Conservation (phyloP, 1,140 invertebrate genomes). For the Monochamus saltuarius region DNA sequence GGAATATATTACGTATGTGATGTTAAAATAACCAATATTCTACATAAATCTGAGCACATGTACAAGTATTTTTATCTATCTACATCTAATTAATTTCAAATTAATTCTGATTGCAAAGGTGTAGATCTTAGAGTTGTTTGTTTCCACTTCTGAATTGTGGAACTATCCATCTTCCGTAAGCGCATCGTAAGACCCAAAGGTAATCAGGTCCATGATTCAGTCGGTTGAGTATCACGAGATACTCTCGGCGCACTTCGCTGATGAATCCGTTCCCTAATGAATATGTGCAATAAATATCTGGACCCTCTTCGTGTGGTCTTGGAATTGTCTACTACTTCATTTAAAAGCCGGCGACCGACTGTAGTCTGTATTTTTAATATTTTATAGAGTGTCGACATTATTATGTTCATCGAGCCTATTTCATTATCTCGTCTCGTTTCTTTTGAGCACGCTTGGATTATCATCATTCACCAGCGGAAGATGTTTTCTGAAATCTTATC, state of each 20-base stretch:
- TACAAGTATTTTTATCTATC: too few relatives aligned
- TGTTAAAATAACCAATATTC: too few relatives aligned
- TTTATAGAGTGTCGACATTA: slow-evolving; percentile 35
- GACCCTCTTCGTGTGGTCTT: slow-evolving; percentile 27
- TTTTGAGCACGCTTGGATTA: slow-evolving; percentile 16
- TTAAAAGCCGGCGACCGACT: slow-evolving; percentile 36
- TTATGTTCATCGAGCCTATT: slow-evolving; percentile 26
- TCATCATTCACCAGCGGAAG: slow-evolving; percentile 8
- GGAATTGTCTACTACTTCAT: slow-evolving; percentile 30
- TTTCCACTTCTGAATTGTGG: slow-evolving; percentile 4
- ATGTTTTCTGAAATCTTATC: slow-evolving; percentile 12
- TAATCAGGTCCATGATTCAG: slow-evolving; percentile 32
- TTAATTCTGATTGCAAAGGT: too few relatives aligned
- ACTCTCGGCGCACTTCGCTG: slow-evolving; percentile 14
- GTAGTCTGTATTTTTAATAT: slow-evolving; percentile 40
- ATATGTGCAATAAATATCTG: slow-evolving; percentile 42
- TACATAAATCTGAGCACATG: too few relatives aligned
- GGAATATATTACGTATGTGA: too few relatives aligned
- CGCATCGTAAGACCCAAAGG: slow-evolving; percentile 29
- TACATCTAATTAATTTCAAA: too few relatives aligned
- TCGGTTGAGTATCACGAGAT: slow-evolving; percentile 10
- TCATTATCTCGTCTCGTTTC: slow-evolving; percentile 22
- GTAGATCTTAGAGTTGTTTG: too few relatives aligned
- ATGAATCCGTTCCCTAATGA: slow-evolving; percentile 39
- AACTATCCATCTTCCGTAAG: slow-evolving; percentile 23